Conservation (phyloP, 1,140 invertebrate species). For the Mycetomoellerius zeteki region DNA sequence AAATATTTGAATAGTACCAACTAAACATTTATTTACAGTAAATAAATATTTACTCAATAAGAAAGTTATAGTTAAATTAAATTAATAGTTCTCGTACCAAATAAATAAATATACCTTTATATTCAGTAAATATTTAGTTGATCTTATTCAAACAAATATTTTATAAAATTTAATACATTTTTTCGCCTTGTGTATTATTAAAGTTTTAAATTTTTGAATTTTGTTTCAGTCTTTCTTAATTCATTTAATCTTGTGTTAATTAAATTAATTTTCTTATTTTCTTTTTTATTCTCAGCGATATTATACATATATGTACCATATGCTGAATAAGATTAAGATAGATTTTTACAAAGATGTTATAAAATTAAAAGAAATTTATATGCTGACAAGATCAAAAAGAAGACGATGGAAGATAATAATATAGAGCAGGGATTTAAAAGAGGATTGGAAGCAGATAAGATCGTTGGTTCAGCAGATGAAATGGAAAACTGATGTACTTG, state of each 20-base stretch:
- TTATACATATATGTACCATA: neutral
- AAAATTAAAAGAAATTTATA: neutral
- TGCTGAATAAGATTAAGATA: neutral
- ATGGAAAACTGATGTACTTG: slow-evolving; percentile 96
- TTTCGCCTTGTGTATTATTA: too few relatives aligned
- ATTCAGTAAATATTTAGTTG: too few relatives aligned
- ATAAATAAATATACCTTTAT: too few relatives aligned
- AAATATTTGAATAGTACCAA: too few relatives aligned
- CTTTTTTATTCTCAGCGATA: neutral
- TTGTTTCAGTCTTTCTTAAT: neutral
- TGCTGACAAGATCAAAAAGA: slow-evolving; percentile 73
- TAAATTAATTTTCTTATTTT: neutral
- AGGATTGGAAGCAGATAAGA: slow-evolving; percentile 93
- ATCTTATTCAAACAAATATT: too few relatives aligned
- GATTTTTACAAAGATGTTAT: too few relatives aligned
- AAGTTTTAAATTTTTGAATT: too few relatives aligned
- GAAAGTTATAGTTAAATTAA: too few relatives aligned
- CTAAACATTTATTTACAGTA: too few relatives aligned
- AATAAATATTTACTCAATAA: too few relatives aligned
- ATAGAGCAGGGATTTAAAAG: slow-evolving; percentile 92
- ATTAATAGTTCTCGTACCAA: too few relatives aligned
- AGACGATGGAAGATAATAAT: slow-evolving; percentile 87
- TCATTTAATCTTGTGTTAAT: neutral
- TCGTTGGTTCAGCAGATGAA: slow-evolving; percentile 96
- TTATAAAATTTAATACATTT: too few relatives aligned